These are phyloP conservation scores for Noctua pronuba DNA, from an alignment of 2,888 invertebrate genomes.

Conservation along the genomic window DNA sequence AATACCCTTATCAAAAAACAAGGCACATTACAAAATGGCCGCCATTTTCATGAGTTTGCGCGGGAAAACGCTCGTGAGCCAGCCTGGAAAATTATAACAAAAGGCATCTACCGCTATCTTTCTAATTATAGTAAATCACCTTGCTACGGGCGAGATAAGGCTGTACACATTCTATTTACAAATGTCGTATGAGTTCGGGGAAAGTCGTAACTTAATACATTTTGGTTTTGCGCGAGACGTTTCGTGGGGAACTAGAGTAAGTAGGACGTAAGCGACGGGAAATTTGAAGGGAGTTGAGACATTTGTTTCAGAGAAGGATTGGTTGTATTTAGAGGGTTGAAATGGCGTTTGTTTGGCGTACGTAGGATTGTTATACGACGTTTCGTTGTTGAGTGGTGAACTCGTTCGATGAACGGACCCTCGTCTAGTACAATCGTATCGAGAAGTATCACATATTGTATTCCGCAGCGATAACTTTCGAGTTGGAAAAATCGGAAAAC, in stretches of 20 bases:
- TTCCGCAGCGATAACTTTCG: slow-evolving; percentile 69
- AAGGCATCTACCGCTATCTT: slow-evolving; percentile 91
- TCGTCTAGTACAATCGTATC: slow-evolving; percentile 83
- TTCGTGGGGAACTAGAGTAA: slow-evolving; percentile 67
- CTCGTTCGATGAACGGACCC: slow-evolving; percentile 88
- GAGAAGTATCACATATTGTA: slow-evolving; percentile 81
- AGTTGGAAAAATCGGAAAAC: slow-evolving; percentile 66
- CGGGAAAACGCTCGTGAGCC: slow-evolving; percentile 88
- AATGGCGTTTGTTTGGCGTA: slow-evolving; percentile 73
- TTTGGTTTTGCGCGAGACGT: slow-evolving; percentile 76
- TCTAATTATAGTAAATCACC: slow-evolving; percentile 91
- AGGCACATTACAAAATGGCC: slow-evolving; percentile 90
- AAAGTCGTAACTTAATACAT: slow-evolving; percentile 78
- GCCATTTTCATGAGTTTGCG: slow-evolving; percentile 89
- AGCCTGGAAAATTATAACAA: slow-evolving; percentile 90
- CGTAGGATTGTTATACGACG: slow-evolving; percentile 76
- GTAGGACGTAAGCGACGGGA: slow-evolving; percentile 75
- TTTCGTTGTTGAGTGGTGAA: slow-evolving; percentile 74
- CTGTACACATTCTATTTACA: slow-evolving; percentile 78
- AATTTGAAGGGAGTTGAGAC: slow-evolving; percentile 72
- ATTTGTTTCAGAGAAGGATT: slow-evolving; percentile 72
- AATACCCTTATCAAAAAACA: slow-evolving; percentile 91
- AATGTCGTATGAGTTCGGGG: slow-evolving; percentile 82
- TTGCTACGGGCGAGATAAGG: slow-evolving; percentile 90
- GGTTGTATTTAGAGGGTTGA: slow-evolving; percentile 71